A percentile compares a stretch with the other conserved stretches of the same genome.
phyloP scores from a whole-genome alignment of 2,113 vertebrate species.

The Albula goreensis region DNA sequence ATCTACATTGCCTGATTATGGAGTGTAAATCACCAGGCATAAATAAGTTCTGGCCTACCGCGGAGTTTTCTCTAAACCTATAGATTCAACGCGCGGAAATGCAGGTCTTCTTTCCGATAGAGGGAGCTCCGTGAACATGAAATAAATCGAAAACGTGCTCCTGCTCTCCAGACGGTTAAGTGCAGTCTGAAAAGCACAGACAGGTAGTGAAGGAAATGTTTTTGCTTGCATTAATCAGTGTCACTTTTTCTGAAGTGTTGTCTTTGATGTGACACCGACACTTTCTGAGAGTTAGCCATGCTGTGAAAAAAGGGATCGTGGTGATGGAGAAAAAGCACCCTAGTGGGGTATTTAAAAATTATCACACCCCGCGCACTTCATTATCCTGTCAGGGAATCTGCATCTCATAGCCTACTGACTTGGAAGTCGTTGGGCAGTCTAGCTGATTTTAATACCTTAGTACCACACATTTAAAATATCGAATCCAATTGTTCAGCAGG shows the following conservation, averaged over 20 bases:
- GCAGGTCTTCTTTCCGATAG: slow-evolving; percentile 23
- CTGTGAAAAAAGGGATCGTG: slow-evolving; percentile 64
- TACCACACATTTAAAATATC: neutral
- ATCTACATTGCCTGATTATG: neutral
- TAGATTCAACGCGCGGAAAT: neutral
- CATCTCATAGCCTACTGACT: slow-evolving; percentile 3
- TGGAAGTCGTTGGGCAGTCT: neutral
- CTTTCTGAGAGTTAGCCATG: slow-evolving; percentile 57
- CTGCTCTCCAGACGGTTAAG: slow-evolving; percentile 24
- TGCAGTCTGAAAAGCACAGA: slow-evolving; percentile 57
- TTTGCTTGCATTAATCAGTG: slow-evolving; percentile 67
- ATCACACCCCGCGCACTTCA: slow-evolving; percentile 44
- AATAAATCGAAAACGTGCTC: neutral
- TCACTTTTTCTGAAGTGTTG: slow-evolving; percentile 57
- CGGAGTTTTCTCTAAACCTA: neutral
- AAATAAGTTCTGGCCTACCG: neutral
- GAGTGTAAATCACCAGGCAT: neutral
- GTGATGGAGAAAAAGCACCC: slow-evolving; percentile 73
- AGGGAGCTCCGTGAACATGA: slow-evolving; percentile 44
- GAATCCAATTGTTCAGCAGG: neutral
- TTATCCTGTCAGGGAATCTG: slow-evolving; percentile 35
- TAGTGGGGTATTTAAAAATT: slow-evolving; percentile 63
- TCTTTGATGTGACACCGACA: slow-evolving; percentile 78
- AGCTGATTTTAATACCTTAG: neutral
- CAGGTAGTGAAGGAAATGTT: slow-evolving; percentile 56